phyloP scores from a whole-genome alignment of 92 coral and sea anemone species.

The Epizoanthus rinbou region DNA sequence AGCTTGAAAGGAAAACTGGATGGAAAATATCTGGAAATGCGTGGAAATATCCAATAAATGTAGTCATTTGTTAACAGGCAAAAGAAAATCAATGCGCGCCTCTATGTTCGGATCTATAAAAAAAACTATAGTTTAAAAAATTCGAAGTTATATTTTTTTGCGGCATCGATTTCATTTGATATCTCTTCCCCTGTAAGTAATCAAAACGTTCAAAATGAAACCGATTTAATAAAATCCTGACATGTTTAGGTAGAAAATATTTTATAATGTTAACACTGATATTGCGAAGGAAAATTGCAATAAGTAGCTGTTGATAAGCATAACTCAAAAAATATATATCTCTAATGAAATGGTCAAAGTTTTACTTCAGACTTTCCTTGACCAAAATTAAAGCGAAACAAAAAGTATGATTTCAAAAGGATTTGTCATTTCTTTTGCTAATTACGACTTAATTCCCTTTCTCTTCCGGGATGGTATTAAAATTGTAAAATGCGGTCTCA shows the following conservation, averaged over 20 bases:
- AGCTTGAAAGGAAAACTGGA: not conserved
- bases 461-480: not conserved
- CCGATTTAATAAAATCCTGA: no score
- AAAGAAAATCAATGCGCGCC: no score
- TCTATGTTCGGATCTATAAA: no score
- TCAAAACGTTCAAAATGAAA: no score
- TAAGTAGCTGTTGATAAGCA: constrained; percentile 5
- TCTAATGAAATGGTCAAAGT: constrained; percentile 15
- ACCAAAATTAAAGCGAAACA: constrained; percentile 4
- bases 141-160: no score
- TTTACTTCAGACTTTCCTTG: not conserved
- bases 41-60: not conserved
- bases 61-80: not conserved
- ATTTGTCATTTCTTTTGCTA: constrained; percentile 4
- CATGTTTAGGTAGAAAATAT: not conserved
- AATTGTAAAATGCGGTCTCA: not conserved
- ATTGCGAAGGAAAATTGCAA: not conserved
- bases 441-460: not conserved
- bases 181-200: no score
- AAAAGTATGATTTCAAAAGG: not conserved
- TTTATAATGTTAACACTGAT: not conserved
- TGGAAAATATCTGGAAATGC: not conserved
- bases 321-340: not conserved
- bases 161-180: no score
- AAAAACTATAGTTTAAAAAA: no score